Evolutionary conservation across 1,140 invertebrate genomes (phyloP).

Genomic region (Globodera ellingtonae): DNA sequence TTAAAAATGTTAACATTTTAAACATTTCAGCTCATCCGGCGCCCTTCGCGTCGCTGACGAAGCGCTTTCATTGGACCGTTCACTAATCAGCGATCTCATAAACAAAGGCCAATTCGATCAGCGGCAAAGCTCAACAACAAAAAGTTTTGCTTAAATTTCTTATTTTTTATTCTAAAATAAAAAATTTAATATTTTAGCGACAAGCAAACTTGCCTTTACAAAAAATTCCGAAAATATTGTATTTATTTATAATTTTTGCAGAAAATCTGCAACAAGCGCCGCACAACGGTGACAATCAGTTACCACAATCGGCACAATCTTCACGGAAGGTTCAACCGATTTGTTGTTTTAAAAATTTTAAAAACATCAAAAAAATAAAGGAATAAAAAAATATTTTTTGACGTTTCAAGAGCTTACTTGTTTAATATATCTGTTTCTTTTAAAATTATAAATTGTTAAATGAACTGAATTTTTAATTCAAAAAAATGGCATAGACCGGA

Average conservation of each 20-base stretch:
- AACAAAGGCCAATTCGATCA: constrained; percentile 2
- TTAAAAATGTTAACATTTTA: too few species aligned
- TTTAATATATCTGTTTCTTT: too few species aligned
- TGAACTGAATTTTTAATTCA: too few species aligned
- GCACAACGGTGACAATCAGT: neutral
- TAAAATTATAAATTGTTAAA: too few species aligned
- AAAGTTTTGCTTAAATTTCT: neutral
- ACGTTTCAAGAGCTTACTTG: too few species aligned
- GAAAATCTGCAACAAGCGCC: neutral
- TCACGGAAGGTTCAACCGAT: neutral
- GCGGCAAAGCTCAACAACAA: constrained; percentile 14
- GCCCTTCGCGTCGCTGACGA: constrained; percentile 53
- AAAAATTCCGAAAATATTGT: neutral
- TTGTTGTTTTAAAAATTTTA: too few species aligned
- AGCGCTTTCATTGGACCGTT: constrained; percentile 44
- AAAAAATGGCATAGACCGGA: too few species aligned
- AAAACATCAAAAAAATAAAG: too few species aligned
- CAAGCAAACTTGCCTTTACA: neutral
- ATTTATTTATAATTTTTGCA: neutral
- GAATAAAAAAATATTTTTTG: too few species aligned
- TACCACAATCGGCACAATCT: too few species aligned
- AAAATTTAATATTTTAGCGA: too few species aligned
- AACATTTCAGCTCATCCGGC: constrained; percentile 44
- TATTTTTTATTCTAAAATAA: neutral
- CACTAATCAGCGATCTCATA: constrained; percentile 40